Evolutionary conservation across 2,113 vertebrate species (phyloP).

Genomic region (Osmerus mordax): DNA sequence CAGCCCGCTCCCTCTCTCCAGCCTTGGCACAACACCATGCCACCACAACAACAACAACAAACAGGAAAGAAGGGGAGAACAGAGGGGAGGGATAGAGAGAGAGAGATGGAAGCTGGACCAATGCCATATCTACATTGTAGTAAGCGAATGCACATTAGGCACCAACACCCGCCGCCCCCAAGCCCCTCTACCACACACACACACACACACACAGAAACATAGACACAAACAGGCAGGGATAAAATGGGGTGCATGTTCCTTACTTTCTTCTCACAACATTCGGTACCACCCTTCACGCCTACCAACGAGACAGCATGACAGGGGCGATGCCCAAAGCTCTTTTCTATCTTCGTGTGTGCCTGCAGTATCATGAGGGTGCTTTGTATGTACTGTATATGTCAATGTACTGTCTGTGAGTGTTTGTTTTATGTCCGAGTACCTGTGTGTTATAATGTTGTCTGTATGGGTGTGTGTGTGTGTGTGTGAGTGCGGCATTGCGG

Average conservation of each 20-base stretch:
- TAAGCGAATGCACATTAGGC: conserved; percentile 52
- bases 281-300: conserved; percentile 2
- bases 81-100: background rate
- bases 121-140: conserved; percentile 33
- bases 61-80: conserved; percentile 21
- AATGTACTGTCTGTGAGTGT: no score
- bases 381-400: no score
- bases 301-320: background rate
- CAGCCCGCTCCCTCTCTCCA: background rate
- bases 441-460: background rate
- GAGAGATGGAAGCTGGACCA: conserved; percentile 25
- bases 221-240: background rate
- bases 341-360: no score
- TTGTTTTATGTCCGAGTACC: background rate
- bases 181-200: conserved; percentile 8
- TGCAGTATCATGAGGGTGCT: no score
- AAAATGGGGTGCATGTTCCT: conserved; percentile 25
- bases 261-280: conserved; percentile 22
- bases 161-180: background rate
- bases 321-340: no score
- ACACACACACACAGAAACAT: conserved; percentile 13
- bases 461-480: background rate
- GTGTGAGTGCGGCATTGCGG: background rate
- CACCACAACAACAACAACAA: conserved; percentile 1
- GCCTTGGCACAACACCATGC: conserved; percentile 28